A percentile compares a stretch with the other conserved stretches of the same genome.
Conservation (phyloP, 2,113 vertebrate species). For the Morone chrysops region DNA sequence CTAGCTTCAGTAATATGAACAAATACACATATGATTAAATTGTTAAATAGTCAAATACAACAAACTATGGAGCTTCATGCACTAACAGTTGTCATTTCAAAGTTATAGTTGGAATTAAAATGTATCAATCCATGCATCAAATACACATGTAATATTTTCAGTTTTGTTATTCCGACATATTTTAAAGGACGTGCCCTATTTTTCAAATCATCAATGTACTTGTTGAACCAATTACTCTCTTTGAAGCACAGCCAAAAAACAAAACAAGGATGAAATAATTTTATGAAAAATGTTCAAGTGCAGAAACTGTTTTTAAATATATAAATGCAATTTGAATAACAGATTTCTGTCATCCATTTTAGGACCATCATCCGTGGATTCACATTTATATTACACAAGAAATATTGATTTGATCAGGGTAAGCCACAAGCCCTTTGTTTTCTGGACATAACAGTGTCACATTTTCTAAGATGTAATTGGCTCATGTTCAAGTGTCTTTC, state of each 20-base stretch:
- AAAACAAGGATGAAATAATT: not conserved
- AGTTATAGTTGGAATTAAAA: not conserved
- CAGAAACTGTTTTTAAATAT: not conserved
- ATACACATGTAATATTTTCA: too few species aligned
- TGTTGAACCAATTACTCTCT: not conserved
- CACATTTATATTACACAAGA: not conserved
- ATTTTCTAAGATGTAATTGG: conserved; percentile 27
- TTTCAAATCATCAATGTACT: not conserved
- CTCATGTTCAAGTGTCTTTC: conserved; percentile 50
- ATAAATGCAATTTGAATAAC: not conserved
- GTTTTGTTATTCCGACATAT: too few species aligned
- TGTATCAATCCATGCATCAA: not conserved
- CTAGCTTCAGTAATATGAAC: too few species aligned
- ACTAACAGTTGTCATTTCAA: not conserved
- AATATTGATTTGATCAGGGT: not conserved
- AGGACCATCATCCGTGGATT: not conserved
- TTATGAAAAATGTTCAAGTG: not conserved
- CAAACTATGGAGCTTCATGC: not conserved
- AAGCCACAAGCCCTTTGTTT: not conserved
- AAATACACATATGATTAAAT: too few species aligned
- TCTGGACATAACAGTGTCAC: conserved; percentile 6
- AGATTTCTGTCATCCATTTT: not conserved
- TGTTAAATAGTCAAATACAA: not conserved
- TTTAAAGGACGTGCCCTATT: too few species aligned
- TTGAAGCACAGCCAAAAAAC: not conserved